Percentiles rank a stretch among this genome's conserved stretches.
These are phyloP conservation scores for Drosophila anomalata DNA, from an alignment of 2,888 invertebrate species.

Conservation along the genomic window DNA sequence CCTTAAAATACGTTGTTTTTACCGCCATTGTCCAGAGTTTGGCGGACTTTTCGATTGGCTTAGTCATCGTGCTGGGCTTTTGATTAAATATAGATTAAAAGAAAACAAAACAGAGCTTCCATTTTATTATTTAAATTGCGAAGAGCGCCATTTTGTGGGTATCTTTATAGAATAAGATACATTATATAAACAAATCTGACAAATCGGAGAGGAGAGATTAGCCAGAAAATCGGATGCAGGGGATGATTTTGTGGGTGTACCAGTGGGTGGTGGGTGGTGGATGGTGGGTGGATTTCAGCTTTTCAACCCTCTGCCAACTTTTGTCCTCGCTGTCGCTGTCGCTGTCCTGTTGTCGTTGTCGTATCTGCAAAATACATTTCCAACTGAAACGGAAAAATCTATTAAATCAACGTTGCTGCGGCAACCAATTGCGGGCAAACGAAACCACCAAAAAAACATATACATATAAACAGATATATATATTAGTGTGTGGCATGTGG, in stretches of 20 bases:
- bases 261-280: conserved; percentile 18
- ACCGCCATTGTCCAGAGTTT: conserved; percentile 24
- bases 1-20: conserved; percentile 6
- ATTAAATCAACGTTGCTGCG: conserved; percentile 84
- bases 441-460: conserved; percentile 75
- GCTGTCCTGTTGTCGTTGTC: conserved; percentile 11
- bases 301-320: conserved; percentile 26
- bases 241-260: conserved; percentile 25
- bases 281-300: background rate
- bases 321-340: conserved; percentile 24
- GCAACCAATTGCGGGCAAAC: conserved; percentile 84
- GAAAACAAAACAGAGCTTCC: background rate
- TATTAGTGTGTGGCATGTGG: conserved; percentile 3
- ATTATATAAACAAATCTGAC: background rate
- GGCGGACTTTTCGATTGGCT: conserved; percentile 17
- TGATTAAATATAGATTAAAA: conserved; percentile 28
- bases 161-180: background rate
- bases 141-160: conserved; percentile 24
- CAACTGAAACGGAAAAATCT: conserved; percentile 82
- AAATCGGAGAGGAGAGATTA: conserved; percentile 35
- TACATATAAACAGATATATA: conserved; percentile 28
- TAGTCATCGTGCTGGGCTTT: conserved; percentile 23
- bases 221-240: conserved; percentile 14
- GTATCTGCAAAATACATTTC: conserved; percentile 79
- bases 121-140: background rate